A percentile compares a stretch with the other conserved stretches of the same genome.
phyloP scores from a whole-genome alignment of 2,113 vertebrate genomes.

The Sardina pilchardus region DNA sequence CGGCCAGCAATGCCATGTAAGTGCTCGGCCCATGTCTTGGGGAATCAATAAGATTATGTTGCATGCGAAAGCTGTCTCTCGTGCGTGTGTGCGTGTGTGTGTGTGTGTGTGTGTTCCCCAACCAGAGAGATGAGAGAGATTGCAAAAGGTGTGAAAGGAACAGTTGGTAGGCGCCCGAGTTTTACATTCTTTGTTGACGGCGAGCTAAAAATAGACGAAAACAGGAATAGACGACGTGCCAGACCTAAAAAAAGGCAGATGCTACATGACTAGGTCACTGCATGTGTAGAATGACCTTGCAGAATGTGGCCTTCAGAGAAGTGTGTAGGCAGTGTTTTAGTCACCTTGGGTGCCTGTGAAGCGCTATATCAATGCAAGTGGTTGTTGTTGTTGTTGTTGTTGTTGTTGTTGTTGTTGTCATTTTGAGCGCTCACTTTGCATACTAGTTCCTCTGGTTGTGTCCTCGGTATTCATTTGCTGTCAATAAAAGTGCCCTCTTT shows the following conservation, averaged over 20 bases:
- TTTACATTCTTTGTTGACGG: neutral
- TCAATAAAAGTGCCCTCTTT: neutral
- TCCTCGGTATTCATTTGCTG: neutral
- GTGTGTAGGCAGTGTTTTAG: neutral
- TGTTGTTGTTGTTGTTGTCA: no score
- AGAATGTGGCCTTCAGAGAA: neutral
- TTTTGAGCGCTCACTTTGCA: neutral
- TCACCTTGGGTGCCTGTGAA: neutral
- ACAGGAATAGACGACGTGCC: neutral
- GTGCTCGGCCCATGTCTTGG: constrained; percentile 70
- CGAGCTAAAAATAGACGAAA: neutral
- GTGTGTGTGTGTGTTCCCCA: constrained; percentile 35
- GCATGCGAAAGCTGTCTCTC: constrained; percentile 37
- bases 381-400: no score
- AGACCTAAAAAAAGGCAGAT: constrained; percentile 20
- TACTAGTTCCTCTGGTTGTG: neutral
- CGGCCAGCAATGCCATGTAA: constrained; percentile 99
- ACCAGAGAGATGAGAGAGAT: constrained; percentile 30
- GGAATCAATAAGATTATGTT: constrained; percentile 63
- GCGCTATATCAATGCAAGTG: no score
- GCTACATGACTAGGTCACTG: neutral
- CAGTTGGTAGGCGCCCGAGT: constrained; percentile 30
- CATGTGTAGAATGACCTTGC: neutral
- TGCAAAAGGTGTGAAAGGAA: constrained; percentile 35
- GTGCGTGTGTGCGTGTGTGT: constrained; percentile 21